A percentile compares a stretch with the other conserved stretches of the same genome.
These are phyloP conservation scores for Synaphobranchus kaupii DNA, from an alignment of 2,797 vertebrate species.

Conservation along the genomic window DNA sequence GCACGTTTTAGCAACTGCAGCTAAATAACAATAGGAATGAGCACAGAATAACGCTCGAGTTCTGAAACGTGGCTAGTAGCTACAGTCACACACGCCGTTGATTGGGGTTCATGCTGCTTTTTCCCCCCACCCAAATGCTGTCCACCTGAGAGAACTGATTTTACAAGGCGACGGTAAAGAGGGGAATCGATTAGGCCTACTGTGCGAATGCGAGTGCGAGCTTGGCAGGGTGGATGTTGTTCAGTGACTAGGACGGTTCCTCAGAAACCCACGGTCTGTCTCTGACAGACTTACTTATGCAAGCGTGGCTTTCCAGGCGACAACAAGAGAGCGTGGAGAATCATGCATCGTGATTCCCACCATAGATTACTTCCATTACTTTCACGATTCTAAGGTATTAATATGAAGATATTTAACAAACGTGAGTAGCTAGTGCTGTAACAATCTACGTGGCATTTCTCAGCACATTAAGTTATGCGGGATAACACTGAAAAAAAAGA, in stretches of 20 bases:
- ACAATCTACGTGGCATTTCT: not conserved
- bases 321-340: conserved; percentile 8
- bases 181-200: not conserved
- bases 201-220: not conserved
- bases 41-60: not conserved
- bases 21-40: not conserved
- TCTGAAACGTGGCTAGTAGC: conserved; percentile 16
- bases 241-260: conserved; percentile 11
- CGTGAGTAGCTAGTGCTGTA: not conserved
- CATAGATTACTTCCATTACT: not conserved
- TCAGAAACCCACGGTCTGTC: not conserved
- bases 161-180: conserved; percentile 8
- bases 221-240: conserved; percentile 5
- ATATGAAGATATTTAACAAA: not conserved
- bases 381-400: not conserved
- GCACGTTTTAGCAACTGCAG: not conserved
- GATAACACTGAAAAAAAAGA: not conserved
- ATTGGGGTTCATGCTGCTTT: not conserved
- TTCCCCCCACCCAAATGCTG: not conserved
- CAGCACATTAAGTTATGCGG: not conserved
- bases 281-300: not conserved
- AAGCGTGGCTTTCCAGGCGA: conserved; percentile 5
- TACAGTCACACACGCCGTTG: not conserved
- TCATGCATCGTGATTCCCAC: not conserved
- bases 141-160: conserved; percentile 15